Evolutionary conservation across 1,140 invertebrate species (phyloP), one percentile per base, ranked within the genome.

Genomic region (Aphelenchoides besseyi): DNA sequence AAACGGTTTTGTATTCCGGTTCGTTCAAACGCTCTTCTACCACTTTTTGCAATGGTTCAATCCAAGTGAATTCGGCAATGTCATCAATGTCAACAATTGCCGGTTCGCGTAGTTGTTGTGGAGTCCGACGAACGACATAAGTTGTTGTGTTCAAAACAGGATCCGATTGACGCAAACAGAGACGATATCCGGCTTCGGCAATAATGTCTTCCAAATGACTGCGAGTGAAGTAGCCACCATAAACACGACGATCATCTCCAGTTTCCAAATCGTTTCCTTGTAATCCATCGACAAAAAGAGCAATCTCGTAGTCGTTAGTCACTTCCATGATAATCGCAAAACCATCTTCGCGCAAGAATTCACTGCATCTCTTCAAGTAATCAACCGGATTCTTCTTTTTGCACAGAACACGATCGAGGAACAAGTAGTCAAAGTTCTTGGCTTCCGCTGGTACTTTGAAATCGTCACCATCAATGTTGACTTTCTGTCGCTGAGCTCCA

Each of bases 291-390:
- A 84, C 70, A 72, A 82, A 72, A 74, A 62, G 75, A 71, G 76
- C 83, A 71, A 82, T 68, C 55, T 85, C 82, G 55, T 73, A 82
- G 48, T 83, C 77, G 8, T 59, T 54, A 1, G 81, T 83, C n/a
- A 82, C 70, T 73, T 83, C 82, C 55, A 75, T 77, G 35, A 83
- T 54, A 41, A 95, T 85, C 0, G 93, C 72, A 80, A 93, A 91
- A 18, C 92, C 92, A 53, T 89, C 88, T 0, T 88, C 82, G 73
- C 88, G 89, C 1, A 94, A 80, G 29, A 90, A 88, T n/a, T 85
- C 85, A 1, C 86, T 84, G 41, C 92, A 68, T 26, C 82, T 82
- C 57, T 79, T 52, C 3, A 88, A 72, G 18, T 81, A 78, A 26
- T 76, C 68, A 5, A 68, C 64, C 29, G 87, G 78, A 67, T 87